A percentile compares a stretch with the other conserved stretches of the same genome.
These are phyloP conservation scores for Bubo scandiacus DNA, from an alignment of 2,113 vertebrate genomes.

Conservation along the genomic window DNA sequence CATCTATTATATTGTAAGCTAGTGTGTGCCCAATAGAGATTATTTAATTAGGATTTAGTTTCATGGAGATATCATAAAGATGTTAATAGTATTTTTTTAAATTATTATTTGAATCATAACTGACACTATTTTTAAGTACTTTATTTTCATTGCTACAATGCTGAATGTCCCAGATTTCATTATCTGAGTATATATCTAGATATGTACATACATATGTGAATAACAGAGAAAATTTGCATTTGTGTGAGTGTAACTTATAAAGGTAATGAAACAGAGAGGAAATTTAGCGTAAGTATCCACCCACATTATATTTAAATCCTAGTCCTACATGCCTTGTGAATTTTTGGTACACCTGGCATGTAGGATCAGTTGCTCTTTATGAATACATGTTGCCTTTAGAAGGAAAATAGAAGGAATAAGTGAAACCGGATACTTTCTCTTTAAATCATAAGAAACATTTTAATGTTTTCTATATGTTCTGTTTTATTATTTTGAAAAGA, in stretches of 20 bases:
- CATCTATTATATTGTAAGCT: slow-evolving; percentile 69
- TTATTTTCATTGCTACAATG: slow-evolving; percentile 76
- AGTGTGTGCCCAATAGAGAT: slow-evolving; percentile 73
- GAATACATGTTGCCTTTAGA: slow-evolving; percentile 60
- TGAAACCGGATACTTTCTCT: slow-evolving; percentile 73
- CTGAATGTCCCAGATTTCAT: slow-evolving; percentile 69
- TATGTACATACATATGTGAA: slow-evolving; percentile 71
- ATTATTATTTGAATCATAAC: slow-evolving; percentile 79
- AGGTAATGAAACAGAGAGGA: slow-evolving; percentile 59
- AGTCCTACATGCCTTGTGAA: slow-evolving; percentile 17
- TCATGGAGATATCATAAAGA: slow-evolving; percentile 77
- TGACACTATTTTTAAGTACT: slow-evolving; percentile 78
- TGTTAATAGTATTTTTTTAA: slow-evolving; percentile 81
- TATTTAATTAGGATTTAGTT: slow-evolving; percentile 75
- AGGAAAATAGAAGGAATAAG: slow-evolving; percentile 52
- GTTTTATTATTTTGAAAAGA: slow-evolving; percentile 49
- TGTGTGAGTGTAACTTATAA: slow-evolving; percentile 46
- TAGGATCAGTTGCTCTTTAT: slow-evolving; percentile 35
- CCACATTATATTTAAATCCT: slow-evolving; percentile 15
- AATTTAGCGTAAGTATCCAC: slow-evolving; percentile 49
- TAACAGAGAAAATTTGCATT: slow-evolving; percentile 52
- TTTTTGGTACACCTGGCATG: neutral
- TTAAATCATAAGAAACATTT: slow-evolving; percentile 67
- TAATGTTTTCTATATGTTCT: slow-evolving; percentile 65
- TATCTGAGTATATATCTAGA: slow-evolving; percentile 64